Evolutionary conservation across 2,888 invertebrate species (phyloP), one percentile per base, ranked within the genome.

Genomic region (Nymphalis c-album): DNA sequence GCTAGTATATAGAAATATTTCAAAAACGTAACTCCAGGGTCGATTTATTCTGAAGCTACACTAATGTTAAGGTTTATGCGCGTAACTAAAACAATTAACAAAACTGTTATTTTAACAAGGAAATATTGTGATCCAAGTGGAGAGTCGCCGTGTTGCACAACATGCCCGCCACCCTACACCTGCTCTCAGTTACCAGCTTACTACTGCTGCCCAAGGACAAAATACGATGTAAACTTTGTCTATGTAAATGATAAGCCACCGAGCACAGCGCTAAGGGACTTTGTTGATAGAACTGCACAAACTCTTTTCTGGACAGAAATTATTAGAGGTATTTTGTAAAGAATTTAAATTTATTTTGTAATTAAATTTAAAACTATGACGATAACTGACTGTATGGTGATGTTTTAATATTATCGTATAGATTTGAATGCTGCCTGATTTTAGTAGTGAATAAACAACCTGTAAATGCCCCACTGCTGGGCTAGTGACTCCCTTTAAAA

Each of bases 221-320:
- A 80, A 65, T 86, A 88, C 68, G 82, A 88, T n/a, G 85, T 85
- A 1, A 80, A 78, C 1, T 91, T 85, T 78, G 77, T 90, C 20
- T 95, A 94, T 79, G 91, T 96, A 2, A 95, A 94, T 74, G 93
- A 94, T 64, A 82, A 93, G 70, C 94, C 95, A 31, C 88, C 93
- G 0, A 89, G 87, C 53, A 94, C 95, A 86, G 87, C 88, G 0
- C 90, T 95, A 82, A 92, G 81, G 7, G 95, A 94, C 69, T 93
- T 97, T 45, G 93, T 96, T n/a, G 96, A 98, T 76, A 91, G 96
- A 67, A 95, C 96, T 1, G 94, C 95, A 0, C 92, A 93, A 61
- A 93, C 91, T 0, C 83, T 96, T 64, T 97, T 98, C 84, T 92
- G 95, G 83, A 94, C 95, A 0, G 98, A 98, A 88, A 77, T 98